phyloP scores from a whole-genome alignment of 1,140 invertebrate species.

The Calycopis cecrops region DNA sequence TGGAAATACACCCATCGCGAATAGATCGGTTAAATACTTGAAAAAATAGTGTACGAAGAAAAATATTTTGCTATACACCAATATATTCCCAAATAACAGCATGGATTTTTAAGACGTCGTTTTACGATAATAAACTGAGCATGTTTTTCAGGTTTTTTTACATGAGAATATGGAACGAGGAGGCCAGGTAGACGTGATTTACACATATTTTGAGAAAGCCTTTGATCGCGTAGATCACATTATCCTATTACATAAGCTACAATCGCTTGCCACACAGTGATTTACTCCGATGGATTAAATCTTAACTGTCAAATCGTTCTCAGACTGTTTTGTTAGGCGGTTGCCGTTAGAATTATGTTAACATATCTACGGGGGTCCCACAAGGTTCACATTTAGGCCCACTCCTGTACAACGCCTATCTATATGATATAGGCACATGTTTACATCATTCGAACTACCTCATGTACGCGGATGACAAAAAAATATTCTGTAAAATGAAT shows the following conservation, averaged over 20 bases:
- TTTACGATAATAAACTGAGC: slow-evolving; percentile 21
- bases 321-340: slow-evolving; percentile 20
- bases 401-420: slow-evolving; percentile 18
- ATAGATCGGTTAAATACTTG: too few species aligned
- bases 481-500: too few species aligned
- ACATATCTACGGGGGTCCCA: slow-evolving; percentile 19
- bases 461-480: too few species aligned
- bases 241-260: slow-evolving; percentile 20
- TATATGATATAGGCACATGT: too few species aligned
- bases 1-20: too few species aligned
- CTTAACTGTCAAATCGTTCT: slow-evolving; percentile 20
- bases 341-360: slow-evolving; percentile 16
- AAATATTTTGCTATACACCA: neutral
- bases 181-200: slow-evolving; percentile 22
- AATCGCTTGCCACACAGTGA: slow-evolving; percentile 19
- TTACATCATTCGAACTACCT: too few species aligned
- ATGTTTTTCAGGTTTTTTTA: slow-evolving; percentile 16
- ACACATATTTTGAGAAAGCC: slow-evolving; percentile 27
- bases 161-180: slow-evolving; percentile 15
- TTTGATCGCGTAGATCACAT: slow-evolving; percentile 25
- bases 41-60: too few species aligned
- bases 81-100: slow-evolving; percentile 19
- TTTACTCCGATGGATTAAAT: slow-evolving; percentile 21
- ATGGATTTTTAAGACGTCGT: slow-evolving; percentile 24
- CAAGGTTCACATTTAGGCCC: slow-evolving; percentile 23